A percentile compares a stretch with the other conserved stretches of the same genome.
Conservation (phyloP, 2,113 vertebrate genomes). For the Psilopogon haemacephalus region DNA sequence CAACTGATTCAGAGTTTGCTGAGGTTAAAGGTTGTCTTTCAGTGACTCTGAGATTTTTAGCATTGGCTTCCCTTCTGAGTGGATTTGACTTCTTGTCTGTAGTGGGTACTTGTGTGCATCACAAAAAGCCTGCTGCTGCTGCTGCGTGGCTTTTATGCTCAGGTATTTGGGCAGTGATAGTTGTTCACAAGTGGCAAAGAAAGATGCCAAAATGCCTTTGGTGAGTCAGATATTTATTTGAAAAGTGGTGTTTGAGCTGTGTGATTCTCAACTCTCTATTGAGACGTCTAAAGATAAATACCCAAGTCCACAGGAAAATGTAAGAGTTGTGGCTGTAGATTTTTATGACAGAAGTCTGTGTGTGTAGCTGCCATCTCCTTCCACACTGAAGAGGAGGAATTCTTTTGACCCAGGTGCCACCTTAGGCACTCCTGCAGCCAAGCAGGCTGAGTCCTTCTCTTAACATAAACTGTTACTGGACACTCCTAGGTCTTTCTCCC, state of each 20-base stretch:
- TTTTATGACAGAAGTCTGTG: background rate
- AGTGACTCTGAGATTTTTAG: background rate
- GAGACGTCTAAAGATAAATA: background rate
- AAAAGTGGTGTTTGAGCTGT: background rate
- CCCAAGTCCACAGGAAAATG: background rate
- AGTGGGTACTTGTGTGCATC: background rate
- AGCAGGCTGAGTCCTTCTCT: background rate
- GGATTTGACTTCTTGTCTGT: background rate
- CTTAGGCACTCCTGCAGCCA: background rate
- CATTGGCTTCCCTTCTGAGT: background rate
- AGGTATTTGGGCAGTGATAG: background rate
- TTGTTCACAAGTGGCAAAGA: background rate
- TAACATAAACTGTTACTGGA: background rate
- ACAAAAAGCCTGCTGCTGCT: background rate
- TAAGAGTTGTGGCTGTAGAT: background rate
- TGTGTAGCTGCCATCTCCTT: background rate
- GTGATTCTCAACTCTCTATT: background rate
- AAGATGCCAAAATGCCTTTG: background rate
- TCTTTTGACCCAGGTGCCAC: background rate
- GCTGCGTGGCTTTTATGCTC: background rate
- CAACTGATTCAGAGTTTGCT: background rate
- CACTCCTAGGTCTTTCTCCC: constrained; percentile 45
- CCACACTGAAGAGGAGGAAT: background rate
- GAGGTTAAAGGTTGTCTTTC: background rate
- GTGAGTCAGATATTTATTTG: background rate